These are phyloP conservation scores for Trachemys scripta DNA, from an alignment of 2,113 vertebrate species.

Conservation along the genomic window DNA sequence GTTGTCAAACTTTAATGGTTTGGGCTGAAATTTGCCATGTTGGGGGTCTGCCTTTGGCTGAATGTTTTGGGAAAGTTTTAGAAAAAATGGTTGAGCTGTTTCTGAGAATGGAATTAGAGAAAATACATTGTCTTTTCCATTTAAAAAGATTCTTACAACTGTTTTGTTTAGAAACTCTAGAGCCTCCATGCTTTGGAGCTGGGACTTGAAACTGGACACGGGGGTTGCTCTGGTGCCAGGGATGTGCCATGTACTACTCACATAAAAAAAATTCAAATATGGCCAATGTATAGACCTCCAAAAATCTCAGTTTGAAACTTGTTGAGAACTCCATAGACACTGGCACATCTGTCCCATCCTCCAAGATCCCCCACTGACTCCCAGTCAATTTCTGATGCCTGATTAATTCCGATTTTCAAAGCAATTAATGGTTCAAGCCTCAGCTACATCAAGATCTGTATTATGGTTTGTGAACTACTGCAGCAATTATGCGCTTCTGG, in stretches of 20 bases:
- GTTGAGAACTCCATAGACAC: neutral
- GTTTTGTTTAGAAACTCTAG: neutral
- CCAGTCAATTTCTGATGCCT: neutral
- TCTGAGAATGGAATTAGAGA: neutral
- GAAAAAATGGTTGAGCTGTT: too few relatives aligned
- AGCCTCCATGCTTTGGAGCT: neutral
- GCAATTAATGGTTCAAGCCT: neutral
- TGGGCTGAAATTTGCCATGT: neutral
- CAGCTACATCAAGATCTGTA: too few relatives aligned
- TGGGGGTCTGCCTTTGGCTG: neutral
- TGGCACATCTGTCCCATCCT: neutral
- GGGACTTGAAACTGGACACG: neutral
- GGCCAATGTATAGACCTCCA: neutral
- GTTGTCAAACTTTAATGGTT: neutral
- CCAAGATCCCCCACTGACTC: neutral
- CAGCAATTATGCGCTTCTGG: too few relatives aligned
- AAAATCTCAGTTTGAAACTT: neutral
- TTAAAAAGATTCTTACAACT: neutral
- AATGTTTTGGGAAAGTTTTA: neutral
- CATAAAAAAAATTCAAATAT: neutral
- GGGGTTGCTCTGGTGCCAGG: neutral
- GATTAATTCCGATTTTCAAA: neutral
- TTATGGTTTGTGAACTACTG: too few relatives aligned
- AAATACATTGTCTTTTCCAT: neutral
- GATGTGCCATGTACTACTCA: neutral